Base-by-base conservation (phyloP, 53 echinoderm and acorn worm species). In the Glandiceps talaboti region DNA sequence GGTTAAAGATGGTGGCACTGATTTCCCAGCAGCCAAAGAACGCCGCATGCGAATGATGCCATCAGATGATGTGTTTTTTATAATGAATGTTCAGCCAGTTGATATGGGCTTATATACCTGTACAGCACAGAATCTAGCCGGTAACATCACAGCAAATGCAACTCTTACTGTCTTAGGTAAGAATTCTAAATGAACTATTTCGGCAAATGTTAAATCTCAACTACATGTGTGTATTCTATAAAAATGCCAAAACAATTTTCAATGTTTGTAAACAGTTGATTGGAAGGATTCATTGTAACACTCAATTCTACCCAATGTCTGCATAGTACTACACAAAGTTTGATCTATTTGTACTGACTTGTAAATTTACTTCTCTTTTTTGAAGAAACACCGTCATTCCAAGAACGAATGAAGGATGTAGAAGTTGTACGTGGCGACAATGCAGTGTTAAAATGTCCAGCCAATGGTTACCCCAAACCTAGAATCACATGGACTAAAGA, bases 91-190 rank as follows among this genome's bases (percentile, higher is more conserved):
- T 6, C 30, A 78, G 31, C 76, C 85, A 31, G 83, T 81, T 28
- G 93, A 93, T 85, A 93, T 88, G 86, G 97, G 97, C 1, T 83
- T 93, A 28, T 93, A 97, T 89, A 91, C 85, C 76, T 97, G 97
- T 80, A 97, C 87, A 1, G 97, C 97, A 78, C 83, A 78, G 64
- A 97, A 93, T 29, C 82, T 83, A 26, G 97, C 97, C 14, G 97
- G 97, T 26, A 85, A 85, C 84, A 93, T 96, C 80, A 84, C 83
- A 75, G 89, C 91, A 81, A 97, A 97, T 75, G 97, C 97, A 20
- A 91, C 89, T 31, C 79, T 92, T n/a, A 91, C 84, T 0, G 90
- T 92, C 73, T 88, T 91, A 26, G 64, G 64, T 45, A 45, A 45
- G 64, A 45, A n/a, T n/a, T n/a, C n/a, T n/a, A n/a, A n/a, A n/a